Evolutionary conservation across 1,140 invertebrate species (phyloP).

Genomic region (Ceratoteleas bidentatus): DNA sequence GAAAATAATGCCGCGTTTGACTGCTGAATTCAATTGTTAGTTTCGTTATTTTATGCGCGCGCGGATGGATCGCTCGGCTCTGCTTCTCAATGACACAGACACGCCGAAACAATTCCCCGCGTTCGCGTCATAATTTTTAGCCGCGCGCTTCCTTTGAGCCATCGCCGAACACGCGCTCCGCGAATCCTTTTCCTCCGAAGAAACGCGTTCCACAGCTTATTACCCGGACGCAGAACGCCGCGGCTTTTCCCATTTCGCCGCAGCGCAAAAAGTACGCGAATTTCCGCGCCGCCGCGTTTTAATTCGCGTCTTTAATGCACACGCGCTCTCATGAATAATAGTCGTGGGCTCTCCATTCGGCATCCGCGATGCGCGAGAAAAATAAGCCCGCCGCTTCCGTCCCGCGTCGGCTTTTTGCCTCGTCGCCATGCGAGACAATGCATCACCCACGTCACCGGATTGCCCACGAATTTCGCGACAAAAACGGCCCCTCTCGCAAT

Average conservation of each 20-base stretch:
- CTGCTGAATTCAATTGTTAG: background rate
- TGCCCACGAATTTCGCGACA: background rate
- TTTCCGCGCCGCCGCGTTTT: conserved; percentile 4
- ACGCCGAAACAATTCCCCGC: no score
- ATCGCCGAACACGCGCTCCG: no score
- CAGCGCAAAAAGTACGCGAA: background rate
- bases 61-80: no score
- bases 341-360: conserved; percentile 1
- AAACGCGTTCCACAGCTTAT: background rate
- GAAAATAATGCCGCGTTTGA: background rate
- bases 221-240: background rate
- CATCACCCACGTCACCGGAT: conserved; percentile 10
- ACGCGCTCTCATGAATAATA: conserved; percentile 7
- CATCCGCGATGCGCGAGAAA: conserved; percentile 12
- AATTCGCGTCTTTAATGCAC: conserved; percentile 8
- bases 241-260: background rate
- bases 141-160: no score
- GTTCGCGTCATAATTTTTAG: no score
- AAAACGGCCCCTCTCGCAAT: background rate
- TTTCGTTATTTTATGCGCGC: background rate
- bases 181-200: no score
- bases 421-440: conserved; percentile 1
- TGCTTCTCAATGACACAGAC: no score
- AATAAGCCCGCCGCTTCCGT: conserved; percentile 9
- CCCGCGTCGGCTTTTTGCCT: background rate